Evolutionary conservation across 64 coral and sea anemone genomes (phyloP), one percentile per base, ranked within the genome.

Genomic region (Actinia equina): DNA sequence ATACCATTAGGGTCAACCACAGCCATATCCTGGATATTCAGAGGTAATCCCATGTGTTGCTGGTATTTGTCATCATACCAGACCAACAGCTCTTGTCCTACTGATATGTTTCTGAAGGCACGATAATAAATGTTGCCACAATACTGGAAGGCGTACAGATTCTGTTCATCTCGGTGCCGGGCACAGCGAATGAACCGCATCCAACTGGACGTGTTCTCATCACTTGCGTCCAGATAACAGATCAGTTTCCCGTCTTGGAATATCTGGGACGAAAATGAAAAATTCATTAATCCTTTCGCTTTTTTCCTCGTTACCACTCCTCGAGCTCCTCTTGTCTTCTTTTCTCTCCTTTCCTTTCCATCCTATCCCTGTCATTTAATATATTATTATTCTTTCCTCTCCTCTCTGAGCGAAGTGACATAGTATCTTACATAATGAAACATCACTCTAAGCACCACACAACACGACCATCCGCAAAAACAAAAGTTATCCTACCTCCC

Each of bases 101-200:
- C 80, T 7, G 84, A 85, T 10, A 94, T 88, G 44, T 94, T 88
- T 41, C 89, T 89, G 42, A 94, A 89, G 14, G 93, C 93, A 5
- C 93, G 84, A 42, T 94, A 94, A 74, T 91, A 94, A 18, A 94
- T 94, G 26, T 91, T 94, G 26, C 85, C 89, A 55, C 93, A 89
- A 25, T 94, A 94, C 27, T 94, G 93, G 80, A 94, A 94, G 6
- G 89, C 88, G 30, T 90, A 89, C 18, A 94, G 49, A 56, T 94
- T 94, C 44, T 94, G 93, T 45, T 94, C 93, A 49, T 88, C 86
- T 27, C 71, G 41, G 60, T 94, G 89, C 10, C 93, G 88, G 0
- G 93, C 88, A 57, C 93, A 94, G 64, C 89, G 93, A 62, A 94
- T 94, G 18, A 94, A 94, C 22, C 93, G 76, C 93, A 94, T 94